Percentiles rank a stretch among this genome's conserved stretches.
Evolutionary conservation across 2,113 vertebrate species (phyloP).

Genomic region (rabbit (Oryctolagus cuniculus)): DNA sequence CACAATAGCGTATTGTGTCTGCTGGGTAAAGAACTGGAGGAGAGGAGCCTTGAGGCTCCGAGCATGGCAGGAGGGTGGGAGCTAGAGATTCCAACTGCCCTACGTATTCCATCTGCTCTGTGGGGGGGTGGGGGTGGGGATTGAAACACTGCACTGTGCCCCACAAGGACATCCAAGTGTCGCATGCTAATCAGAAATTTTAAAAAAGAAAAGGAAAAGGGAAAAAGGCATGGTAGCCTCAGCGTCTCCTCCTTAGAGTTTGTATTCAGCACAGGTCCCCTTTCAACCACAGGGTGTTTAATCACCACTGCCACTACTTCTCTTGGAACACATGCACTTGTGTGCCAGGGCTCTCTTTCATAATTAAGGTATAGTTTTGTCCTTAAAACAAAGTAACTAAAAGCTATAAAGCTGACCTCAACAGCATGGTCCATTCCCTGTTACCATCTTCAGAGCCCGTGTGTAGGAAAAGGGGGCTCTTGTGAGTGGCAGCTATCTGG

Average conservation of each 20-base stretch:
- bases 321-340: not conserved
- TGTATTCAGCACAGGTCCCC: not conserved
- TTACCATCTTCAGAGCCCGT: not conserved
- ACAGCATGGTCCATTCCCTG: not conserved
- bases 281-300: not conserved
- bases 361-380: not conserved
- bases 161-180: too few species aligned
- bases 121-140: too few species aligned
- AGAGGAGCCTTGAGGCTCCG: too few species aligned
- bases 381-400: constrained; percentile 10
- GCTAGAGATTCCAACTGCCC: too few species aligned
- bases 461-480: not conserved
- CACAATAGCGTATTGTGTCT: too few species aligned
- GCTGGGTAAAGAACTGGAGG: too few species aligned
- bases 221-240: rapidly evolving
- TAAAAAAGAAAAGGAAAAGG: too few species aligned
- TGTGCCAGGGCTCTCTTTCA: not conserved
- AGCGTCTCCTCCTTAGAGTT: rapidly evolving
- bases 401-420: not conserved
- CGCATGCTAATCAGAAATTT: too few species aligned
- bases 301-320: not conserved
- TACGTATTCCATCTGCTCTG: too few species aligned
- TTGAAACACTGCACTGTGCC: too few species aligned
- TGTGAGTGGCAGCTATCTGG: not conserved
- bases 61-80: too few species aligned